Conservation (phyloP, 2,797 vertebrate species). For the Sebastes minor region DNA sequence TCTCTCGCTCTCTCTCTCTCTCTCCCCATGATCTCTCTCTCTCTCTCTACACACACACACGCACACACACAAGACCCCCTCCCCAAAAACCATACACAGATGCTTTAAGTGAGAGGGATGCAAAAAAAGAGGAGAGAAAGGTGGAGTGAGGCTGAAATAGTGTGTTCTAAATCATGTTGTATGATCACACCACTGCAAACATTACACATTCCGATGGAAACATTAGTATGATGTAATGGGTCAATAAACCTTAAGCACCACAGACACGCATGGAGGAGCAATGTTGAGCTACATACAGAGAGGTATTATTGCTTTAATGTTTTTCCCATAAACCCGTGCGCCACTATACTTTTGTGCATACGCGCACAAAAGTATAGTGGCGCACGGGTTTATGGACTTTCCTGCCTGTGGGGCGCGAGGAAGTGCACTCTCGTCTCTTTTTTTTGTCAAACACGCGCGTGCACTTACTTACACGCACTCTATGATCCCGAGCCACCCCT, state of each 20-base stretch:
- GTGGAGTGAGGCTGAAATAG: not conserved
- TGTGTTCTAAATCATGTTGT: not conserved
- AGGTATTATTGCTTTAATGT: not conserved
- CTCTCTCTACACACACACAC: conserved; percentile 2
- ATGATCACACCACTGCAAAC: not conserved
- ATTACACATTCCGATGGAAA: conserved; percentile 7
- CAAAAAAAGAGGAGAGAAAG: not conserved
- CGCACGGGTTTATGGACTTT: conserved; percentile 10
- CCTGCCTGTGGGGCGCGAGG: not conserved
- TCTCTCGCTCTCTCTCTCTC: conserved; percentile 1
- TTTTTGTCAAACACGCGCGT: conserved; percentile 1
- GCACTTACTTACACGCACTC: not conserved
- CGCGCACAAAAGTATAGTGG: not conserved
- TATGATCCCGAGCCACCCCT: conserved; percentile 25
- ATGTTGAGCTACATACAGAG: not conserved
- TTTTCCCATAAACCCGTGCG: too few species aligned
- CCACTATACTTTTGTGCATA: not conserved
- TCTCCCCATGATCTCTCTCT: not conserved
- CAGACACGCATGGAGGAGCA: not conserved
- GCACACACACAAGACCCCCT: not conserved
- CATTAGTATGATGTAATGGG: conserved; percentile 20
- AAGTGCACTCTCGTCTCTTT: conserved; percentile 12
- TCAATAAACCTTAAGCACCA: conserved; percentile 13
- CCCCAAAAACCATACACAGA: not conserved
- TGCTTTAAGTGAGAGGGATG: conserved; percentile 7